Percentiles rank a stretch among this genome's conserved stretches.
Conservation (phyloP, 2,888 invertebrate genomes). For the Andrena trimmerana region DNA sequence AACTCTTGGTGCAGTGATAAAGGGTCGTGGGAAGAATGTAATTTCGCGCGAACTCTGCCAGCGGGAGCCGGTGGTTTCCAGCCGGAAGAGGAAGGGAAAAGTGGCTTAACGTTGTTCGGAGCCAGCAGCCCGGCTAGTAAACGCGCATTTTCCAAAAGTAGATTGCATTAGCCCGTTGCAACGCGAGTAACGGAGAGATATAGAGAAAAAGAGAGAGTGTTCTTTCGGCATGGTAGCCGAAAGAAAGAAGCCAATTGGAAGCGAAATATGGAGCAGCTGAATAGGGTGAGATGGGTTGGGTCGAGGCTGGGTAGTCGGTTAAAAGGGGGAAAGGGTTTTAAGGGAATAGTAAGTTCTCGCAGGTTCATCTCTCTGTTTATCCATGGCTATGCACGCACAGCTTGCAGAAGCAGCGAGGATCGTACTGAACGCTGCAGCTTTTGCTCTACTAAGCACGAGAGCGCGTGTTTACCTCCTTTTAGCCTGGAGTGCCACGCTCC, state of each 20-base stretch:
- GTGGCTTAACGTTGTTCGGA: constrained; percentile 25
- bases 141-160: constrained; percentile 35
- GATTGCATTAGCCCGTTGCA: constrained; percentile 25
- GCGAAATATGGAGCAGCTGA: background rate
- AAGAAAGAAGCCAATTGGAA: background rate
- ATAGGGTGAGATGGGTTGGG: too few relatives aligned
- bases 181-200: background rate
- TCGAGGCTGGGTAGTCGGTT: background rate
- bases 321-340: constrained; percentile 15
- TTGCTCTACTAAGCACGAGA: constrained; percentile 68
- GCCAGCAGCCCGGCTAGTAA: background rate
- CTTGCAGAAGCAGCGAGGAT: constrained; percentile 41
- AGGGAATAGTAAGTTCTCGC: constrained; percentile 44
- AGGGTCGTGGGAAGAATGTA: constrained; percentile 43
- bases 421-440: constrained; percentile 54
- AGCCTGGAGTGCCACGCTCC: constrained; percentile 69
- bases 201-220: background rate
- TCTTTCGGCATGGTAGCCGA: background rate
- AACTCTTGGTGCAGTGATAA: constrained; percentile 21
- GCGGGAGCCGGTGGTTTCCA: constrained; percentile 8
- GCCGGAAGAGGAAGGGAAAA: background rate
- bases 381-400: constrained; percentile 52
- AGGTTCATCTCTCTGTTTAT: constrained; percentile 47
- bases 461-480: constrained; percentile 78
- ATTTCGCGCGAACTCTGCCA: constrained; percentile 30